Evolutionary conservation across 2,797 vertebrate species (phyloP), one percentile per base, ranked within the genome.

Genomic region (Lerista edwardsae): DNA sequence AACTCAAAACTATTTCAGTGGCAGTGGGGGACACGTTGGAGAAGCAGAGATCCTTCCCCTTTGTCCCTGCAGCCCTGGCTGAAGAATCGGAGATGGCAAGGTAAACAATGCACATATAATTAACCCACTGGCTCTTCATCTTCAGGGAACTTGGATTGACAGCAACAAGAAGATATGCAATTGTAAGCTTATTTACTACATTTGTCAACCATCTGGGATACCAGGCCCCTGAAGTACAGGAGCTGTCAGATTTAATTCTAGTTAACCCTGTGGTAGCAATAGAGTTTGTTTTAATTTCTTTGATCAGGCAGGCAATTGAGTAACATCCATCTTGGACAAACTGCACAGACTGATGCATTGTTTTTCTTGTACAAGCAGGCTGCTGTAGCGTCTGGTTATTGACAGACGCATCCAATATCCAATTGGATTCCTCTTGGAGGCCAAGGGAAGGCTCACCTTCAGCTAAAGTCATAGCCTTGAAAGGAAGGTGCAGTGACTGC

Each of bases 171-270:
- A 90, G 83, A 90, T 84, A 79, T 91, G 82, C 82, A 91, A 84
- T 75, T 92, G 86, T 90, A 87, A 91, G 79, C 86, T 90, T 93
- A 91, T 93, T 94, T 93, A 92, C 82, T 87, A 84, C 59, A 61
- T 86, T 93, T 92, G 86, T 91, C 87, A 92, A 86, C 84, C 87
- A 87, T 84, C 86, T 89, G 91, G 90, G 86, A 89, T 89, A 72
- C 80, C 83, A 91, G 89, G 1, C 27, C 73, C 87, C 77, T 77
- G 65, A 87, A 92, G 74, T 76, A 77, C 87, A 90, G 77, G 57
- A 86, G 69, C 67, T 90, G 85, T 90, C 88, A 86, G 75, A 85
- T 83, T 88, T 79, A 44, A 55, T 91, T 93, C 80, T 78, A 47
- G 72, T 90, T 92, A 91, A 89, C 84, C 79, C 72, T 64, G 65